These are phyloP conservation scores for Patiria miniata DNA, from an alignment of 35 echinoderm and acorn worm species.

Conservation along the genomic window DNA sequence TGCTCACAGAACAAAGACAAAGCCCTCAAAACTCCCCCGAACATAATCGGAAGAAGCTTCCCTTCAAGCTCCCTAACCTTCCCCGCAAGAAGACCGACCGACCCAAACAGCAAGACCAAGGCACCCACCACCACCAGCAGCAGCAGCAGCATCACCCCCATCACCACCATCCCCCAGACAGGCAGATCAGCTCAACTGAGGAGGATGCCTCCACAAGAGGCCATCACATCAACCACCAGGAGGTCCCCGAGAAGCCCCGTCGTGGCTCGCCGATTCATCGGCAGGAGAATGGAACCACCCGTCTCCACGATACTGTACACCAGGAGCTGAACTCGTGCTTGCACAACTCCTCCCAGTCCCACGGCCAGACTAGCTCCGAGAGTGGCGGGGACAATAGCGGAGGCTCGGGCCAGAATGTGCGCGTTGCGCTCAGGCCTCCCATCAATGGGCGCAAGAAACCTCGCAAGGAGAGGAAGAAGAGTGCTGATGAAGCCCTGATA, in stretches of 20 bases:
- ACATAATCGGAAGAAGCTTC: slow-evolving; percentile 61
- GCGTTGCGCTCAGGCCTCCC: slow-evolving; percentile 70
- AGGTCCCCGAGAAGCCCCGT: neutral
- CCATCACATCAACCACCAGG: neutral
- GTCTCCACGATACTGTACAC: slow-evolving; percentile 36
- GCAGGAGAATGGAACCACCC: slow-evolving; percentile 39
- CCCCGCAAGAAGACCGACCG: slow-evolving; percentile 55
- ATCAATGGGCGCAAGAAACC: neutral
- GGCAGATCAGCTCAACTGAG: slow-evolving; percentile 37
- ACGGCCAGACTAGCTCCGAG: slow-evolving; percentile 20
- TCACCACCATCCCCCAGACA: slow-evolving; percentile 32
- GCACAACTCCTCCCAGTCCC: slow-evolving; percentile 31
- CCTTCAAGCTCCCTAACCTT: slow-evolving; percentile 58
- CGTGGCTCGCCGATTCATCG: slow-evolving; percentile 32
- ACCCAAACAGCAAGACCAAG: slow-evolving; percentile 26
- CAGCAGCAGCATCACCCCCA: neutral
- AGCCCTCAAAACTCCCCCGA: slow-evolving; percentile 64
- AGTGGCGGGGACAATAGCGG: neutral
- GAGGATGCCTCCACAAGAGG: slow-evolving; percentile 30
- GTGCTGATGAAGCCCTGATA: slow-evolving; percentile 18
- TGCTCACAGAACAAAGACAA: slow-evolving; percentile 3
- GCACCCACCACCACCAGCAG: neutral
- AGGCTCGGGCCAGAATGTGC: slow-evolving; percentile 14
- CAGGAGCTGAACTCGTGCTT: slow-evolving; percentile 70
- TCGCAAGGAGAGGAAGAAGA: slow-evolving; percentile 45